phyloP scores from a whole-genome alignment of 2,113 vertebrate species.

The Junco hyemalis region DNA sequence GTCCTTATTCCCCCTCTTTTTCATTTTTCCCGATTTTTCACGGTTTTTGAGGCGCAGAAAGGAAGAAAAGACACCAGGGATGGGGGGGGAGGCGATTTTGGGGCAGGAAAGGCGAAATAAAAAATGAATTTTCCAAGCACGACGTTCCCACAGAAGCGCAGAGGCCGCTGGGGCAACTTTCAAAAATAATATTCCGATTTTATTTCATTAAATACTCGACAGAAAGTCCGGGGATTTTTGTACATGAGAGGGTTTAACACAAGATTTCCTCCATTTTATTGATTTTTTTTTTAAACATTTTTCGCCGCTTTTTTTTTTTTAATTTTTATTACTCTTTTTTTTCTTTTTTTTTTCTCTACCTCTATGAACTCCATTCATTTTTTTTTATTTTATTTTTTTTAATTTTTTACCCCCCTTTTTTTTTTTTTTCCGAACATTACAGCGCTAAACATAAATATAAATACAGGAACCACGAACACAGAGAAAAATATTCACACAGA shows the following conservation, averaged over 20 bases:
- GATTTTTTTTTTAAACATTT: neutral
- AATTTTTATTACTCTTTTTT: neutral
- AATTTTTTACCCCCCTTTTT: neutral
- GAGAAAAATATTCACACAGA: conserved; percentile 82
- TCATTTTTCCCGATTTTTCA: no score
- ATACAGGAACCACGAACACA: conserved; percentile 85
- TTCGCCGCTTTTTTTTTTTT: neutral
- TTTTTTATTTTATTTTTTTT: neutral
- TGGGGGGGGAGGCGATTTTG: neutral
- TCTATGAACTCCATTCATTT: neutral
- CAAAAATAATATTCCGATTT: conserved; percentile 85
- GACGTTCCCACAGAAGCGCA: conserved; percentile 37
- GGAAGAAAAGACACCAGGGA: no score
- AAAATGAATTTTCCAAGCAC: neutral
- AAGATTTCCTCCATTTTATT: neutral
- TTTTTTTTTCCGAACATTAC: neutral
- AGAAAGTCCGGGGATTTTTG: conserved; percentile 66
- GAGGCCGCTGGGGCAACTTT: conserved; percentile 69
- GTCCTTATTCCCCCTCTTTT: no score
- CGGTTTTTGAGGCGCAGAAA: neutral
- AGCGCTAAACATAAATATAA: conserved; percentile 85
- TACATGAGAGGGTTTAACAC: neutral
- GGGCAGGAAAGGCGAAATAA: neutral
- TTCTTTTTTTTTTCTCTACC: neutral
- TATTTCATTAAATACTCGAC: conserved; percentile 84